These are phyloP conservation scores for Tenebrio molitor DNA, from an alignment of 1,140 invertebrate species.

Conservation along the genomic window DNA sequence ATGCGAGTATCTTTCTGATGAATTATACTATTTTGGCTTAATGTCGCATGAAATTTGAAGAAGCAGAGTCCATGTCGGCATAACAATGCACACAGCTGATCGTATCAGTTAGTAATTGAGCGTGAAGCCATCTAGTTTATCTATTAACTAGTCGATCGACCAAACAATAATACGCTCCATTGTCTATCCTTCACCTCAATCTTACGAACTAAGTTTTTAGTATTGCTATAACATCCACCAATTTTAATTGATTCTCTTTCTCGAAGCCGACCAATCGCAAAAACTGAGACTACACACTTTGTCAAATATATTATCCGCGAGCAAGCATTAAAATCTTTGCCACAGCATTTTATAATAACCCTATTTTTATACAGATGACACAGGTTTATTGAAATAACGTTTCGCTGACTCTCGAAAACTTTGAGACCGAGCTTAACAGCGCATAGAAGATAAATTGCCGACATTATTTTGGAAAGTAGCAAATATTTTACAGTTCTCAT, in stretches of 20 bases:
- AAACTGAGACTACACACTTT: background rate
- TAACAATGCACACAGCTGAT: conserved; percentile 61
- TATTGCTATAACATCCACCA: conserved; percentile 35
- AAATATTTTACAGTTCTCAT: conserved; percentile 44
- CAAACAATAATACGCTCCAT: conserved; percentile 59
- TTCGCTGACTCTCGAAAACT: conserved; percentile 42
- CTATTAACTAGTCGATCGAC: conserved; percentile 62
- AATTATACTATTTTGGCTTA: conserved; percentile 64
- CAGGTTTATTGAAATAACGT: conserved; percentile 48
- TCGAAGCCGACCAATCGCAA: background rate
- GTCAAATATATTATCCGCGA: conserved; percentile 5
- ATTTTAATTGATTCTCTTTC: conserved; percentile 39
- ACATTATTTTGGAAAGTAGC: conserved; percentile 41
- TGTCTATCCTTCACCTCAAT: conserved; percentile 58
- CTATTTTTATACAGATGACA: conserved; percentile 48
- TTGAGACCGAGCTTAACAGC: conserved; percentile 40
- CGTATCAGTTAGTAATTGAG: conserved; percentile 63
- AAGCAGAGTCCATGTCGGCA: conserved; percentile 61
- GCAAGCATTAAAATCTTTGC: conserved; percentile 37
- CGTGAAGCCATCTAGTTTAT: conserved; percentile 64
- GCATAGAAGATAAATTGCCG: conserved; percentile 41
- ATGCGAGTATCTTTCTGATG: conserved; percentile 54
- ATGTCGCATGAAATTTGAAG: conserved; percentile 66
- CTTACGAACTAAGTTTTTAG: conserved; percentile 34
- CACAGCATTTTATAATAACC: conserved; percentile 43